A percentile compares a stretch with the other conserved stretches of the same genome.
Conservation (phyloP, 2,888 invertebrate species). For the Troilus luridus region DNA sequence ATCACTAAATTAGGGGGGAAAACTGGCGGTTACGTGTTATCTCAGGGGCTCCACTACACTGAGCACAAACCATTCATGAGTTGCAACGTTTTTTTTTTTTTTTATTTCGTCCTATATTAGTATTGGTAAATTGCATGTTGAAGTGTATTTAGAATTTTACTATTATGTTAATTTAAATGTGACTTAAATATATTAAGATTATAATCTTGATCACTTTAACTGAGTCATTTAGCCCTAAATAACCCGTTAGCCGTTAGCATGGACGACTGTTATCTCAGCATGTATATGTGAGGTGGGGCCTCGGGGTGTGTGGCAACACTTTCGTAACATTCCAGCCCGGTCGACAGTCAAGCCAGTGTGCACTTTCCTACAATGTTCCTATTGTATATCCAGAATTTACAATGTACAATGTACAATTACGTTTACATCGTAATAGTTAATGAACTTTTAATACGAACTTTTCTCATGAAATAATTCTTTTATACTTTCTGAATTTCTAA, state of each 20-base stretch:
- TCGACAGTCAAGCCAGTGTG: neutral
- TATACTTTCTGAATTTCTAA: too few species aligned
- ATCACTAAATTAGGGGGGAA: too few species aligned
- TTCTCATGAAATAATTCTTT: too few species aligned
- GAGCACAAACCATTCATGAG: too few species aligned
- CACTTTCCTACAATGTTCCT: neutral
- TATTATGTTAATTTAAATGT: neutral
- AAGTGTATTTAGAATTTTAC: neutral
- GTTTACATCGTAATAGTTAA: neutral
- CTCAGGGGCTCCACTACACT: too few species aligned
- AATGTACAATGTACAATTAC: too few species aligned
- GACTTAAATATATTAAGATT: too few species aligned
- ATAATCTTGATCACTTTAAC: too few species aligned
- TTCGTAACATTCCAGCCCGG: neutral
- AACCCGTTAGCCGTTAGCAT: neutral
- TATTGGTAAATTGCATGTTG: neutral
- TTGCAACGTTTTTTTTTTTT: too few species aligned
- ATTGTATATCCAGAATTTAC: neutral
- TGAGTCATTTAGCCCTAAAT: neutral
- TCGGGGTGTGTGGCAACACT: neutral
- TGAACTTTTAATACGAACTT: neutral
- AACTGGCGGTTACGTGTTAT: too few species aligned
- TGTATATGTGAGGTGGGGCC: neutral
- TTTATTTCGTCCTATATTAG: too few species aligned
- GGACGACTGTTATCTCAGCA: neutral